Conservation (phyloP, 2,888 invertebrate genomes). For the Heliconius sara region DNA sequence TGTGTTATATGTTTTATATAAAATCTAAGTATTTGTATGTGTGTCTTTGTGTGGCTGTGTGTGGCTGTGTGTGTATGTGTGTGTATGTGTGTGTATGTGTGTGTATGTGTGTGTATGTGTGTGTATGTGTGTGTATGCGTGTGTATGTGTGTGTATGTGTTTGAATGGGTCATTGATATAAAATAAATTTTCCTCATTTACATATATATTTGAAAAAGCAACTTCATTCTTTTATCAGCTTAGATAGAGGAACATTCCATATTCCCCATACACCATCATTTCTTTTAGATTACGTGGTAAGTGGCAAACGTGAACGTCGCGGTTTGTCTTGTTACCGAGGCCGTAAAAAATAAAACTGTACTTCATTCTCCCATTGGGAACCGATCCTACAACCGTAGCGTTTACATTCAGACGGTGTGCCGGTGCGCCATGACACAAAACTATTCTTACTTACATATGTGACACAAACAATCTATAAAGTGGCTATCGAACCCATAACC, state of each 20-base stretch:
- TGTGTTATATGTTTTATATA: slow-evolving; percentile 7
- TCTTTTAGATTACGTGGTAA: not conserved
- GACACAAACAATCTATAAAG: not conserved
- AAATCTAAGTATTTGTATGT: not conserved
- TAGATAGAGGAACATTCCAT: too few species aligned
- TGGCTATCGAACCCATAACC: not conserved
- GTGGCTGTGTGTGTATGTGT: too few species aligned
- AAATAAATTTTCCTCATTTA: not conserved
- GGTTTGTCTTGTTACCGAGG: not conserved
- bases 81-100: not conserved
- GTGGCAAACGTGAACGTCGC: not conserved
- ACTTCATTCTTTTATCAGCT: too few species aligned
- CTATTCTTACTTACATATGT: too few species aligned
- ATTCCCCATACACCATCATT: too few species aligned
- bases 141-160: not conserved
- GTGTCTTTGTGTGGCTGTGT: not conserved
- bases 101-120: too few species aligned
- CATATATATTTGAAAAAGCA: not conserved
- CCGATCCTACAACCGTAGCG: not conserved
- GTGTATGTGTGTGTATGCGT: too few species aligned
- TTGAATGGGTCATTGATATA: not conserved
- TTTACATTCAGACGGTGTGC: not conserved
- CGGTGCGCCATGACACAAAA: not conserved
- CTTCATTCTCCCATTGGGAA: not conserved
- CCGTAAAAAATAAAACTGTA: not conserved